Evolutionary conservation across 2,113 vertebrate genomes (phyloP).

Genomic region (Tychaedon coryphoeus): DNA sequence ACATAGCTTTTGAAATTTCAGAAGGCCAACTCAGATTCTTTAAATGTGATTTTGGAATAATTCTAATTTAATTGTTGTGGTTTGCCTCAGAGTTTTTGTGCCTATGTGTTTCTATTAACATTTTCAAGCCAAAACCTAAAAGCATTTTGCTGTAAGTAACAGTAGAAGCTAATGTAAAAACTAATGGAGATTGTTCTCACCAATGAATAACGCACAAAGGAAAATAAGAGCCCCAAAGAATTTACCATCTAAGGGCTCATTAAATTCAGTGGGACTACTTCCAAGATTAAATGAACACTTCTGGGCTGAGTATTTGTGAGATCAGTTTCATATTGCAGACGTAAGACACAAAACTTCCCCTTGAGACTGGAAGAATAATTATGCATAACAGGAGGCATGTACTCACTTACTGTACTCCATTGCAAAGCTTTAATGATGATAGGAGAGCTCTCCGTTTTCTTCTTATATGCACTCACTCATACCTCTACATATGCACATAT

Average conservation of each 20-base stretch:
- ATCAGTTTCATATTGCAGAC: constrained; percentile 28
- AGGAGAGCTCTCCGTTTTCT: not conserved
- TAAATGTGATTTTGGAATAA: not conserved
- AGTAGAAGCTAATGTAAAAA: constrained; percentile 28
- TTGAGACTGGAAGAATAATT: constrained; percentile 26
- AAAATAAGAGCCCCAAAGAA: constrained; percentile 28
- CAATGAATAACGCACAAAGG: not conserved
- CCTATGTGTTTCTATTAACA: not conserved
- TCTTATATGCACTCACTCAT: not conserved
- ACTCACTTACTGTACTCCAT: not conserved
- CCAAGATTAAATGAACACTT: constrained; percentile 55
- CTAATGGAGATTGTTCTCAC: constrained; percentile 23
- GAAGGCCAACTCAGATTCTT: not conserved
- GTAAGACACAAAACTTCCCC: not conserved
- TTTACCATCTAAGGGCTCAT: constrained; percentile 21
- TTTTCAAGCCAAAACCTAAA: constrained; percentile 49
- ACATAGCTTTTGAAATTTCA: not conserved
- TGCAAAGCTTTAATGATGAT: not conserved
- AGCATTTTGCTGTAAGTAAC: constrained; percentile 52
- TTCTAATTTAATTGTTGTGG: not conserved
- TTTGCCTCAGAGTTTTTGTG: constrained; percentile 1
- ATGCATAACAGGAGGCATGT: not conserved
- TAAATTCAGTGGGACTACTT: constrained; percentile 45
- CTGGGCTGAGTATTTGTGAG: constrained; percentile 17
- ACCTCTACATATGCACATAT: not conserved